Percentiles rank a stretch among this genome's conserved stretches.
Evolutionary conservation across 2,113 vertebrate genomes (phyloP).

Genomic region (Pelodiscus sinensis): DNA sequence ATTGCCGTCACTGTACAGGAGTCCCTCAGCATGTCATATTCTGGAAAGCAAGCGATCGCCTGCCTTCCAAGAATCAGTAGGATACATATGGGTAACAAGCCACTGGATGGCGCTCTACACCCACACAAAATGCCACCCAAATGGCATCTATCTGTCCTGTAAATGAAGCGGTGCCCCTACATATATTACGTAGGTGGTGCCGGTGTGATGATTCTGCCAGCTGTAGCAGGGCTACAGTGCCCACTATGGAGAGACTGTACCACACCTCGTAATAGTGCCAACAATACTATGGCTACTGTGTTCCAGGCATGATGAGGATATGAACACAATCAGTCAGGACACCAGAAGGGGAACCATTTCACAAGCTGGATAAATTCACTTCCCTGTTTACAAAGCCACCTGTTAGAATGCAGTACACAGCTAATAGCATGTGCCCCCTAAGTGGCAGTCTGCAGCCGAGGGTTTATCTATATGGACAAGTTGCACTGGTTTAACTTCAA

Average conservation of each 20-base stretch:
- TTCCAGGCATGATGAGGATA: background rate
- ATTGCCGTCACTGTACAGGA: background rate
- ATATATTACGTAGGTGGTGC: background rate
- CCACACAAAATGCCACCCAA: background rate
- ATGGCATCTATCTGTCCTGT: background rate
- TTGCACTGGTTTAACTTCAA: background rate
- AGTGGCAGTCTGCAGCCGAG: background rate
- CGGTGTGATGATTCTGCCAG: background rate
- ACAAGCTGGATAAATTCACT: background rate
- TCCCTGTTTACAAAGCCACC: background rate
- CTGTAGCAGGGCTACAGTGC: background rate
- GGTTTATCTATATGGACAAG: background rate
- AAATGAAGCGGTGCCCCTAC: background rate
- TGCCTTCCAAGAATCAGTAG: background rate
- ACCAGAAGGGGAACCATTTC: background rate
- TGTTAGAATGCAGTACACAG: background rate
- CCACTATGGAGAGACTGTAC: background rate
- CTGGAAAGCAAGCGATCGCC: background rate
- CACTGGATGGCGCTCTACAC: background rate
- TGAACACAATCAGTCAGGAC: background rate
- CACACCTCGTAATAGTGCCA: background rate
- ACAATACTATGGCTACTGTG: background rate
- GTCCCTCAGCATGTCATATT: background rate
- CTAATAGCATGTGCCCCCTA: background rate
- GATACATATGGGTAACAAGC: rapidly evolving